Conservation (phyloP, 2,797 vertebrate species). For the Takifugu rubripes region DNA sequence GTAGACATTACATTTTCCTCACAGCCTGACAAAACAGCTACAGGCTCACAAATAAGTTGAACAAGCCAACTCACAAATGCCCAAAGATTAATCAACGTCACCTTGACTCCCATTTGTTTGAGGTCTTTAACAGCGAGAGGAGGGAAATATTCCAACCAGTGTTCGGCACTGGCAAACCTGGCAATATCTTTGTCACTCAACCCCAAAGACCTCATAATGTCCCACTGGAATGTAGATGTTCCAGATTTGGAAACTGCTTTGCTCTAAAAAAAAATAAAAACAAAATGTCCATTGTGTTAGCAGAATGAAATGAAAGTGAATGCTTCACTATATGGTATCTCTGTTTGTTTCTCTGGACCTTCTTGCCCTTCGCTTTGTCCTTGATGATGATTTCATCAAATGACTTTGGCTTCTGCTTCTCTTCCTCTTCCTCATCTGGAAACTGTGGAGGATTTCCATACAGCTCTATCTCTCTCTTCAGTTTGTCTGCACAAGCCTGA, state of each 20-base stretch:
- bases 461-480: conserved; percentile 95
- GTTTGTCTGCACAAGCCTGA: conserved; percentile 96
- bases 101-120: conserved; percentile 94
- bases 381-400: conserved; percentile 87
- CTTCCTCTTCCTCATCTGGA: conserved; percentile 89
- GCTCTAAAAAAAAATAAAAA: conserved; percentile 74
- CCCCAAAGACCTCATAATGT: conserved; percentile 93
- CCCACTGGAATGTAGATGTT: conserved; percentile 89
- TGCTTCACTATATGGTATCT: background rate
- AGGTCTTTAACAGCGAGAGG: conserved; percentile 89
- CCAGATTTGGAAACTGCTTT: conserved; percentile 92
- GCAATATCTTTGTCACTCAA: conserved; percentile 85
- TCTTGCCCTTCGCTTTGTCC: conserved; percentile 96
- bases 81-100: conserved; percentile 38
- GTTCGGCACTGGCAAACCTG: conserved; percentile 87
- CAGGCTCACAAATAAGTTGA: too few species aligned
- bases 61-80: too few species aligned
- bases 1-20: too few species aligned
- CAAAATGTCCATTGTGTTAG: background rate
- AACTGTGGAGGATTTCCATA: conserved; percentile 95
- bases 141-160: conserved; percentile 97
- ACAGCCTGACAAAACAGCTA: too few species aligned
- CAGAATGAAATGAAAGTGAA: background rate
- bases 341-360: conserved; percentile 70
- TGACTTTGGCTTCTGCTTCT: conserved; percentile 66